These are phyloP conservation scores for Cosmia trapezina DNA, from an alignment of 2,888 invertebrate genomes.

Conservation along the genomic window DNA sequence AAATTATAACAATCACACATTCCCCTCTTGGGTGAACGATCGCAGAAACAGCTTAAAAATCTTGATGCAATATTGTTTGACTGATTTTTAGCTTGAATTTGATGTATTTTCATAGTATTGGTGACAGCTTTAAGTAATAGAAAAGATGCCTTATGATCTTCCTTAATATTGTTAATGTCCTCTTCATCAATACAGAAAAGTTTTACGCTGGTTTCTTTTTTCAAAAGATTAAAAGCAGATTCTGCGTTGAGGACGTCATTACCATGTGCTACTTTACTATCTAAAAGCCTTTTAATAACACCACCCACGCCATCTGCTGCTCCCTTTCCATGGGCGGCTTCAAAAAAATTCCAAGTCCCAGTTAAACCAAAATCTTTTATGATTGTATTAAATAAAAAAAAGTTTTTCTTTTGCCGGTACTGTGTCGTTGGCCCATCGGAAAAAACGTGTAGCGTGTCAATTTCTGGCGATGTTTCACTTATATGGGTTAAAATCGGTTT, in stretches of 20 bases:
- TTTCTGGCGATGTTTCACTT: conserved; percentile 4
- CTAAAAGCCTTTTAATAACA: conserved; percentile 4
- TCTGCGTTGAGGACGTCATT: background rate
- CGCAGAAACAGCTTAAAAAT: conserved; percentile 6
- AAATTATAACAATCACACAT: background rate
- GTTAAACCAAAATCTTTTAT: background rate
- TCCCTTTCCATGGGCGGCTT: background rate
- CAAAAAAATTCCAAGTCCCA: background rate
- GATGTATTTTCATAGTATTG: background rate
- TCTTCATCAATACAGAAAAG: background rate
- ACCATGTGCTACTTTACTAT: background rate
- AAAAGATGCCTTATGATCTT: background rate
- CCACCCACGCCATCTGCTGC: background rate
- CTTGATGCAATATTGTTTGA: background rate
- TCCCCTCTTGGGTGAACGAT: background rate
- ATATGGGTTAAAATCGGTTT: background rate
- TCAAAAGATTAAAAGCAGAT: background rate
- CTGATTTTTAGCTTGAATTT: conserved; percentile 2
- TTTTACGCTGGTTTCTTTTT: conserved; percentile 1
- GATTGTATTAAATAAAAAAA: conserved; percentile 8
- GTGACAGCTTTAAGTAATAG: background rate
- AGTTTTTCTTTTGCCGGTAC: conserved; percentile 3
- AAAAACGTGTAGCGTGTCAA: conserved; percentile 19
- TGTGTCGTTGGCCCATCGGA: conserved; percentile 9
- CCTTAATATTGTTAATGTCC: background rate